A percentile compares a stretch with the other conserved stretches of the same genome.
phyloP scores from a whole-genome alignment of 1,140 invertebrate genomes.

The Maconellicoccus hirsutus region DNA sequence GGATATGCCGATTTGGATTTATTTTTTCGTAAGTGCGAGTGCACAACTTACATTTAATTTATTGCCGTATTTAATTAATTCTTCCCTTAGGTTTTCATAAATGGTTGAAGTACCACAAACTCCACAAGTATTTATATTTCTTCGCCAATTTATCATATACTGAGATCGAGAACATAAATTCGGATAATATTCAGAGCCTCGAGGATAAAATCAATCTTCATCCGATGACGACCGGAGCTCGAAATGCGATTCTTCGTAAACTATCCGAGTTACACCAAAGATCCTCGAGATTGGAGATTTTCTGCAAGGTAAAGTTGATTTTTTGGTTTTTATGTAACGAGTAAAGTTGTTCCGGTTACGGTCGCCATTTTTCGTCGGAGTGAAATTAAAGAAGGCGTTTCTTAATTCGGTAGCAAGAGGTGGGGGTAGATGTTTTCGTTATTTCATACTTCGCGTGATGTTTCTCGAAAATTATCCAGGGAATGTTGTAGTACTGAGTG shows the following conservation, averaged over 20 bases:
- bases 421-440: no score
- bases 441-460: no score
- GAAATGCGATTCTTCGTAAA: slow-evolving; percentile 1
- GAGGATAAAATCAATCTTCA: neutral
- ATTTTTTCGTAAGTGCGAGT: no score
- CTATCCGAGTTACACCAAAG: neutral
- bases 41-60: no score
- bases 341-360: no score
- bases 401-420: no score
- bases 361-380: neutral
- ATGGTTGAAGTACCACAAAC: neutral
- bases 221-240: neutral
- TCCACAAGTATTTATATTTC: slow-evolving; percentile 12
- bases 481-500: no score
- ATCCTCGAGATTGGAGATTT: neutral
- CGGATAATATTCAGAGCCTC: neutral
- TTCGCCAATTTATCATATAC: neutral
- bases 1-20: neutral
- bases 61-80: no score
- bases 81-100: neutral
- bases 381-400: neutral
- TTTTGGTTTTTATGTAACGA: no score
- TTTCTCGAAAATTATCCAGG: no score
- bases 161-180: neutral
- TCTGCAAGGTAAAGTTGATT: neutral